Evolutionary conservation across 2,113 vertebrate species (phyloP), one percentile per base, ranked within the genome.

Genomic region (Nesogale talazaci): DNA sequence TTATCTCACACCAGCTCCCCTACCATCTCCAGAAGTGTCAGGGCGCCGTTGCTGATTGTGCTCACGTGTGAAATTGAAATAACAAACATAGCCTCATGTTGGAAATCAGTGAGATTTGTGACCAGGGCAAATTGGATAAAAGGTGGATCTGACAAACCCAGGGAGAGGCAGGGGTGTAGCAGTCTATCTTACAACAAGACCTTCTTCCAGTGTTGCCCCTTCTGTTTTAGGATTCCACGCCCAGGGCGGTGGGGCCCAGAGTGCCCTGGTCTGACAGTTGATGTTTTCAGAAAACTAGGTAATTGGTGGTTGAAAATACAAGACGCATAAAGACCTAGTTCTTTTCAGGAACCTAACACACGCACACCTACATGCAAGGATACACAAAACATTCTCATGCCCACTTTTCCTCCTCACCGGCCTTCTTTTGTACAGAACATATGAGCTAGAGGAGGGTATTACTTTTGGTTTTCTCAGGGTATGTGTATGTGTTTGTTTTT

Each of bases 21-120:
- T 20, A 52, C 27, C 12, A 61, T 74, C 94, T 89, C 29, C 17
- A 19, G 89, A 95, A 88, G 57, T 36, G 84, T 56, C 46, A 69
- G 83, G 61, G 67, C 59, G 31, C 4, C 7, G 61, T 86, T 83
- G 79, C 57, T 70, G 70, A 79, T 83, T 83, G 25, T 95, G 65
- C 93, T 92, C 90, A 86, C 5, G 14, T 34, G 94, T 86, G 40
- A 76, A 56, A 95, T 94, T 91, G 90, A 95, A 96, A 91, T 56
- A 92, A 93, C n/a, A 79, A 67, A 90, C 93, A 91, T 86, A 63
- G 67, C 40, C 85, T 91, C 38, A 5, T 20, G 76, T 92, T 19
- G 46, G 83, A 86, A 94, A 81, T 85, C 75, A 86, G 36, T 12
- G 74, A 79, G 63, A 74, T 91, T 91, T 75, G 82, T 88, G 90